A percentile compares a stretch with the other conserved stretches of the same genome.
Conservation (phyloP, 2,888 invertebrate species). For the Drosophila falleni region DNA sequence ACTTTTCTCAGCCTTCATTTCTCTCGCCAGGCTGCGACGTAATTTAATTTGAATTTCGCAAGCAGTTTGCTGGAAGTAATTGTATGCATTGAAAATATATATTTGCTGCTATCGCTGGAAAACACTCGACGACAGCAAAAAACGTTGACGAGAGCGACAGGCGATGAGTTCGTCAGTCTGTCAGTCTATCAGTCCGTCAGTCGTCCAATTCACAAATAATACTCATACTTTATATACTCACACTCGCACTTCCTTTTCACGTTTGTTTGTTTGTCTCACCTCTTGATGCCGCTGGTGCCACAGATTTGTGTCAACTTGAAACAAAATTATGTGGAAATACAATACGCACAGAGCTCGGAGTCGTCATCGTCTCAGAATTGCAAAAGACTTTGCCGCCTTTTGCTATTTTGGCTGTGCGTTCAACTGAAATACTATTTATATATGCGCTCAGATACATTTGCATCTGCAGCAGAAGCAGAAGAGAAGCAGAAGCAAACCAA, state of each 20-base stretch:
- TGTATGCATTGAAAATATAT: slow-evolving; percentile 77
- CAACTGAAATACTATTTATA: slow-evolving; percentile 81
- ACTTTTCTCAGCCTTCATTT: slow-evolving; percentile 54
- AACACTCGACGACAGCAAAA: slow-evolving; percentile 59
- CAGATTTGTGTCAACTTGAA: slow-evolving; percentile 72
- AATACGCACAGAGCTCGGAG: slow-evolving; percentile 51
- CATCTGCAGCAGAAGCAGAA: slow-evolving; percentile 51
- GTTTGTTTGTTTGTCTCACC: slow-evolving; percentile 34
- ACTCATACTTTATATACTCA: slow-evolving; percentile 24
- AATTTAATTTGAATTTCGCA: slow-evolving; percentile 80
- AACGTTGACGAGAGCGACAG: slow-evolving; percentile 21
- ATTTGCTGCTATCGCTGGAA: slow-evolving; percentile 76
- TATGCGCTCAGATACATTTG: slow-evolving; percentile 72
- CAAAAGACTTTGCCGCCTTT: slow-evolving; percentile 47
- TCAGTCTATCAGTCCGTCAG: slow-evolving; percentile 4
- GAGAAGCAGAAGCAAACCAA: slow-evolving; percentile 24
- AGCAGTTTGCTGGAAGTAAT: slow-evolving; percentile 79
- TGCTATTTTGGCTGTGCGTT: slow-evolving; percentile 80
- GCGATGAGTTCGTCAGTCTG: slow-evolving; percentile 26
- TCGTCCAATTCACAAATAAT: slow-evolving; percentile 45
- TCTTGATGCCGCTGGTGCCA: slow-evolving; percentile 18
- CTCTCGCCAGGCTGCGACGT: slow-evolving; percentile 37
- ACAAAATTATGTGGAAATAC: slow-evolving; percentile 70
- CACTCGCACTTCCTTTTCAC: slow-evolving; percentile 10
- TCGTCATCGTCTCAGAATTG: slow-evolving; percentile 16